A percentile compares a stretch with the other conserved stretches of the same genome.
Conservation (phyloP, 1,140 invertebrate genomes). For the Ruditapes philippinarum region DNA sequence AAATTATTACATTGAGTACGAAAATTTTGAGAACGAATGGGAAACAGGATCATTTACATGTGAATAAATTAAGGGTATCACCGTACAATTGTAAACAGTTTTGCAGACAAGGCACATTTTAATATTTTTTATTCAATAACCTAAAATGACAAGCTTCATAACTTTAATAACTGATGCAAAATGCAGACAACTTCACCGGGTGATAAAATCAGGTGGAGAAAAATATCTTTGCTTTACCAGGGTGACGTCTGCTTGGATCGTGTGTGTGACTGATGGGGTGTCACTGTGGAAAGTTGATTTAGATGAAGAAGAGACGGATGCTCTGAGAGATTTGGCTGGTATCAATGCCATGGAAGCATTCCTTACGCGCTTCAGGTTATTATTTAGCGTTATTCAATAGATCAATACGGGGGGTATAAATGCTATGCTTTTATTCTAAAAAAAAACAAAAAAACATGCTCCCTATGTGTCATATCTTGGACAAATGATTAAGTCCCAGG, state of each 20-base stretch:
- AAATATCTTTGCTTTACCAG: slow-evolving; percentile 78
- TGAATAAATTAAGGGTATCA: neutral
- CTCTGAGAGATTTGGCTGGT: slow-evolving; percentile 75
- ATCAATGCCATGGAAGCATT: slow-evolving; percentile 74
- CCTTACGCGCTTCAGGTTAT: slow-evolving; percentile 77
- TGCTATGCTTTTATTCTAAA: too few relatives aligned
- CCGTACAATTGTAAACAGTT: neutral
- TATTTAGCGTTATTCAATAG: too few relatives aligned
- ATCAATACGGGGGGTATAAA: too few relatives aligned
- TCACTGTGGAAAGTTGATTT: slow-evolving; percentile 79
- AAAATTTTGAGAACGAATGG: neutral
- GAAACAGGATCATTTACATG: neutral
- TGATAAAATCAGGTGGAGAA: slow-evolving; percentile 52
- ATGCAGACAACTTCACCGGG: slow-evolving; percentile 41
- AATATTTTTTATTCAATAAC: neutral
- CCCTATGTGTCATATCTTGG: too few relatives aligned
- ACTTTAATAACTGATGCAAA: neutral
- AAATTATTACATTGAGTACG: too few relatives aligned
- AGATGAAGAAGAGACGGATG: slow-evolving; percentile 78
- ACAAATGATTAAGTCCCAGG: too few relatives aligned
- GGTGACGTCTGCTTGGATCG: slow-evolving; percentile 66
- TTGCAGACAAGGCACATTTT: neutral
- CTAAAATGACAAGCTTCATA: slow-evolving; percentile 39
- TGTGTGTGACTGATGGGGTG: slow-evolving; percentile 79
- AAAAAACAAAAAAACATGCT: too few relatives aligned